phyloP scores from a whole-genome alignment of 92 coral and sea anemone genomes.

The Galaxea fascicularis region DNA sequence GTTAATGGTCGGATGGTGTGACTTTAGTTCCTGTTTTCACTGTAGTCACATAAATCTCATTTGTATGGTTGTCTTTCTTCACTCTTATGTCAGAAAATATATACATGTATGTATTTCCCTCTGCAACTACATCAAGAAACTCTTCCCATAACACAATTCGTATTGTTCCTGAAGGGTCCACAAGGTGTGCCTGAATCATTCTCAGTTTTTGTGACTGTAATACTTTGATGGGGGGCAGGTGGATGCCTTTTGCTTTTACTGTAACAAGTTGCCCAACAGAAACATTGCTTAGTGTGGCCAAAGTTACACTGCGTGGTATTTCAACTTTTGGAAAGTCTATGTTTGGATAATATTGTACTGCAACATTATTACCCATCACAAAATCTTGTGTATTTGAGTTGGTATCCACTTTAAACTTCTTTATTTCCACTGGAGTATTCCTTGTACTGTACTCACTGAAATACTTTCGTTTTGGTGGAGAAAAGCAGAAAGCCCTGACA shows the following conservation, averaged over 20 bases:
- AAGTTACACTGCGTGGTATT: too few species aligned
- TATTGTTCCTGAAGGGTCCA: too few species aligned
- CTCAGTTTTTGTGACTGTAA: not conserved
- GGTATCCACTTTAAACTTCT: slow-evolving; percentile 50
- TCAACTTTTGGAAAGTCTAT: too few species aligned
- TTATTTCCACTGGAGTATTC: slow-evolving; percentile 54
- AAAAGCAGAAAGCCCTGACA: slow-evolving; percentile 54
- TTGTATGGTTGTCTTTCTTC: not conserved
- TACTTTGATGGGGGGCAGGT: not conserved
- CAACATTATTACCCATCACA: too few species aligned
- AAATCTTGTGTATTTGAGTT: not conserved
- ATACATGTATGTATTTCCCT: not conserved
- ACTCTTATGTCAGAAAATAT: not conserved
- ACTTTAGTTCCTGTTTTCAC: too few species aligned
- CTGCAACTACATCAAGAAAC: too few species aligned
- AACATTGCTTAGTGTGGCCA: too few species aligned
- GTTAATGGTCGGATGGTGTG: too few species aligned
- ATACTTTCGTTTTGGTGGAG: slow-evolving; percentile 52
- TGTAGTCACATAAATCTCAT: too few species aligned
- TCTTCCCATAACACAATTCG: too few species aligned
- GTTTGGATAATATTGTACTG: too few species aligned
- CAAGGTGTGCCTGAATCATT: not conserved
- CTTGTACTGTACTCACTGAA: slow-evolving; percentile 39
- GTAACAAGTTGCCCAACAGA: too few species aligned
- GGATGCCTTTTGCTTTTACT: not conserved